Conservation (phyloP, 2,888 invertebrate species). For the Cephus rjabovi region DNA sequence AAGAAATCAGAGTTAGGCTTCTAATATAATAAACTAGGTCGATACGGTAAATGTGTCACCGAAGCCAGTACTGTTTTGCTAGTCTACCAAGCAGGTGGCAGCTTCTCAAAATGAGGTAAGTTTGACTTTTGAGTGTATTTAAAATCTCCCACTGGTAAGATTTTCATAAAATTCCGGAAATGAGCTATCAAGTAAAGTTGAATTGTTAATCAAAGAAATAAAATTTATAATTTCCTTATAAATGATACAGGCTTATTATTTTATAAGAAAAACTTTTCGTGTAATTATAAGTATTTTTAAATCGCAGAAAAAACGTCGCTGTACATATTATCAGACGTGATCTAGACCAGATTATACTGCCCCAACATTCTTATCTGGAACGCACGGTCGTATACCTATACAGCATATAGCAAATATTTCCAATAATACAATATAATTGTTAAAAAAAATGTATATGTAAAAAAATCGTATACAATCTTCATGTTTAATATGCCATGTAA, state of each 20-base stretch:
- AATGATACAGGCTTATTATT: no score
- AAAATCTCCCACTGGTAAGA: neutral
- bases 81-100: neutral
- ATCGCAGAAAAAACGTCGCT: no score
- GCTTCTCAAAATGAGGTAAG: neutral
- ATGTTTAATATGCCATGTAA: neutral
- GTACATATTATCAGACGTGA: no score
- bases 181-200: neutral
- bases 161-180: neutral
- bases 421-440: neutral
- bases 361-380: no score
- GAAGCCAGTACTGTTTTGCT: neutral
- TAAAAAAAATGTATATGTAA: neutral
- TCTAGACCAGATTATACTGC: no score
- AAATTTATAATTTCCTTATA: no score
- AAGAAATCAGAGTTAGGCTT: neutral
- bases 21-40: neutral
- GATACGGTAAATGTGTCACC: neutral
- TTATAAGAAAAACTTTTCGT: no score
- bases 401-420: no score
- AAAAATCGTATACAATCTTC: neutral
- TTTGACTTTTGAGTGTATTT: neutral
- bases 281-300: no score
- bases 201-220: neutral
- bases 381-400: no score